A percentile compares a stretch with the other conserved stretches of the same genome.
These are phyloP conservation scores for Diuraphis noxia DNA, from an alignment of 1,140 invertebrate species.

Conservation along the genomic window DNA sequence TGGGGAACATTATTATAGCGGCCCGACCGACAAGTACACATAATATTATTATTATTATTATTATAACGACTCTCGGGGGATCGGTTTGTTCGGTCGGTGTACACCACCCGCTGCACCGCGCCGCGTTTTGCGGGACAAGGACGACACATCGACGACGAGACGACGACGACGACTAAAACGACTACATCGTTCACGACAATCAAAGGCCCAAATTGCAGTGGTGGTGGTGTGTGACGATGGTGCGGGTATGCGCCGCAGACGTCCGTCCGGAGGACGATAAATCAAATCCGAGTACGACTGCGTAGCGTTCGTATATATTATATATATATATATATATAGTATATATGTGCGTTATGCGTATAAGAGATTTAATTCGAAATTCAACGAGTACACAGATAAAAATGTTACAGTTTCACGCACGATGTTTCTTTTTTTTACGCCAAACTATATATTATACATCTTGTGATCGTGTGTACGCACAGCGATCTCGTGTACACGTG, in stretches of 20 bases:
- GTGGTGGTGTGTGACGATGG: not conserved
- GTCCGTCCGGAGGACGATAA: slow-evolving; percentile 45
- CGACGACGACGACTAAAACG: not conserved
- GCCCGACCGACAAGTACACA: not conserved
- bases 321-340: not conserved
- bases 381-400: not conserved
- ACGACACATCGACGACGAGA: not conserved
- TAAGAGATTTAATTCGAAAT: not conserved
- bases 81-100: slow-evolving; percentile 31
- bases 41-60: not conserved
- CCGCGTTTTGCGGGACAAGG: slow-evolving; percentile 2
- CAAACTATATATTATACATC: too few species aligned
- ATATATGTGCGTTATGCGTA: not conserved
- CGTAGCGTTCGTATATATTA: not conserved
- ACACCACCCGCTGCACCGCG: not conserved
- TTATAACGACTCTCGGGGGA: slow-evolving; percentile 44
- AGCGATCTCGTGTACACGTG: too few species aligned
- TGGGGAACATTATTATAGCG: slow-evolving; percentile 1
- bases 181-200: slow-evolving; percentile 40
- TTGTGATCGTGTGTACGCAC: not conserved
- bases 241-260: not conserved
- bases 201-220: not conserved
- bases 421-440: not conserved
- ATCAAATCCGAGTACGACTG: slow-evolving; percentile 3
- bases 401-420: not conserved